Evolutionary conservation across 2,113 vertebrate species (phyloP), one percentile per base, ranked within the genome.

Genomic region (Equus przewalskii): DNA sequence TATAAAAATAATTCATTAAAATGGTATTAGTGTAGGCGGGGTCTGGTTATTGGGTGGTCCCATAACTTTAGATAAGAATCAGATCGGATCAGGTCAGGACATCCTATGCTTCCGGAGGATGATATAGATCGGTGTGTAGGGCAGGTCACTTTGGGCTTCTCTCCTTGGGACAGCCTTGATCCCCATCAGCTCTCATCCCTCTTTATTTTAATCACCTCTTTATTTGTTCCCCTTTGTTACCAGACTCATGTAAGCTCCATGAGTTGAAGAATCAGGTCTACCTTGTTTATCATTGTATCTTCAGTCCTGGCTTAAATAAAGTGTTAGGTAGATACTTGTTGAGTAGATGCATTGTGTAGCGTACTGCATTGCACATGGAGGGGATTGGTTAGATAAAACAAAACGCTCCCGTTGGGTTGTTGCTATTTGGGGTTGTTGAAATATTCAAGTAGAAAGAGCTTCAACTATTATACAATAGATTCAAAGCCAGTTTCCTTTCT

Each of bases 401-500:
- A 89, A 89, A 33, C 56, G 12, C 24, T 90, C 14, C 15, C 18
- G 19, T 56, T 41, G 30, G 12, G 14, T 46, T 69, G 24, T n/a
- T 87, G 44, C 10, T 73, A 30, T 69, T 75, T 46, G 58, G 46
- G 22, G 18, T 26, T 80, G 4, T 21, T n/a, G 21, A 44, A 1
- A 26, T 80, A 51, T n/a, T 80, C 2, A 36, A 7, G 18, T 62
- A 94, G n/a, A 83, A 86, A 56, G 14, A 93, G 18, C 54, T 88
- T 95, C 30, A 79, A 69, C 36, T 62, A 16, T 64, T 85, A 26
- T 36, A 5, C 46, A 85, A 79, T 49, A 30, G 9, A 81, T 65
- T 51, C 18, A 90, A 92, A 86, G 28, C 30, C 19, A 65, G n/a
- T 87, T 94, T 94, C 67, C 33, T 86, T 60, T 89, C n/a, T 44